Evolutionary conservation across 2,888 invertebrate genomes (phyloP), one percentile per base, ranked within the genome.

Genomic region (Heliconius hortense): DNA sequence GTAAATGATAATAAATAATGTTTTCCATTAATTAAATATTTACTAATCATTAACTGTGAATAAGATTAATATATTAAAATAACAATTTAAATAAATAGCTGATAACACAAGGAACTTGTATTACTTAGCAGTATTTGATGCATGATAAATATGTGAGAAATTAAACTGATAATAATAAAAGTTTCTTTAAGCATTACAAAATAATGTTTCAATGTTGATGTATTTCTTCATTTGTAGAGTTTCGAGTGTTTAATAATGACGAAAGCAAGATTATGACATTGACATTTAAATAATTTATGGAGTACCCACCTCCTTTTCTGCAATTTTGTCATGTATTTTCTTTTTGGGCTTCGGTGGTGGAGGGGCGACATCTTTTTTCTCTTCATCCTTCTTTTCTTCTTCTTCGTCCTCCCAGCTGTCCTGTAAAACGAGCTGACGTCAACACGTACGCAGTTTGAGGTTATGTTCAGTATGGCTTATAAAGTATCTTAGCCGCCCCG

Each of bases 351-450:
- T 96, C 66, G 96, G 88, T 24, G 95, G 93, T 26, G 95, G 92
- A 79, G 95, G 92, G 2, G 90, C 86, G 81, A 95, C 94, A 78
- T 95, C 95, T 84, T 94, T 95, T 84, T 96, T 96, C 81, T 96
- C 96, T 83, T 96, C 96, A 85, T 96, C 96, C 85, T 96, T 96
- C 84, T 97, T 96, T 84, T 97, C 97, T 85, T 96, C 96, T 82
- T 97, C 97, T 64, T 97, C 97, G 92, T 98, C 98, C 88, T 98
- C 98, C 98, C 98, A 98, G 89, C 97, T 98, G 86, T 98, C 98
- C 98, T 98, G 90, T 82, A 89, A 90, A 83, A 83, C n/a, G 77
- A 84, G 83, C 81, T 85, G 86, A 91, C 88, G 88, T 90, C 92
- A 93, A 92, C 93, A 92, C 92, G 87, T 90, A 88, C 79, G 87